Base-by-base conservation (phyloP, 2,113 vertebrate genomes). In the Vimba vimba region DNA sequence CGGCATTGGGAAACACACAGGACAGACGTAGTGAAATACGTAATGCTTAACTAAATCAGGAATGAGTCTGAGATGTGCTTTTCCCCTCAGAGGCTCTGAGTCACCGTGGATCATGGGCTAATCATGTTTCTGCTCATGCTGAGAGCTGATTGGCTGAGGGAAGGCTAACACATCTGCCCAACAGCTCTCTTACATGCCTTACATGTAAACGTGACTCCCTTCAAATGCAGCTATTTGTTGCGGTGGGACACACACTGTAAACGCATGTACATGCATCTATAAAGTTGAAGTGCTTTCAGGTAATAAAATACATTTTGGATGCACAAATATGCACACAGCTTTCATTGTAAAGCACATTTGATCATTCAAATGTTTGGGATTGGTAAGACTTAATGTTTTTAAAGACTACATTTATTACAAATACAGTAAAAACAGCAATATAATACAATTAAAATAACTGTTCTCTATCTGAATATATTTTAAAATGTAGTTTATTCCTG, bases 141-240 rank as follows among this genome's bases (percentile, higher is more conserved):
- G 87, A 80, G 85, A 88, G 76, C 81, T 88, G 79, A 27, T 83
- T 89, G 84, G 88, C 90, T 87, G 86, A 89, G 90, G 73, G 79
- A 91, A 90, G 88, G 85, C 74, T 78, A 36, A 78, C 88, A 93
- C 93, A 94, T 95, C 92, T 93, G 93, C 91, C 84, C 90, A 90
- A 86, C 92, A 94, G 92, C 90, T 88, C 66, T 33, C 78, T 85
- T 83, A 87, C 79, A 76, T 79, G 79, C 81, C 82, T 59, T 57
- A 87, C 84, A 82, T 73, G 21, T 85, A 82, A 91, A 92, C 68
- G 82, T 88, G 90, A 94, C 82, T 86, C 86, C 71, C 84, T 90
- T 88, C 85, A 88, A 64, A 91, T 86, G 86, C 90, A 82, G 47
- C 6, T 73, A 57, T 60, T 30, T 64, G 85, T 30, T 75, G 68